These are phyloP conservation scores for Drosophila varians DNA, from an alignment of 1,140 invertebrate species.

Conservation along the genomic window DNA sequence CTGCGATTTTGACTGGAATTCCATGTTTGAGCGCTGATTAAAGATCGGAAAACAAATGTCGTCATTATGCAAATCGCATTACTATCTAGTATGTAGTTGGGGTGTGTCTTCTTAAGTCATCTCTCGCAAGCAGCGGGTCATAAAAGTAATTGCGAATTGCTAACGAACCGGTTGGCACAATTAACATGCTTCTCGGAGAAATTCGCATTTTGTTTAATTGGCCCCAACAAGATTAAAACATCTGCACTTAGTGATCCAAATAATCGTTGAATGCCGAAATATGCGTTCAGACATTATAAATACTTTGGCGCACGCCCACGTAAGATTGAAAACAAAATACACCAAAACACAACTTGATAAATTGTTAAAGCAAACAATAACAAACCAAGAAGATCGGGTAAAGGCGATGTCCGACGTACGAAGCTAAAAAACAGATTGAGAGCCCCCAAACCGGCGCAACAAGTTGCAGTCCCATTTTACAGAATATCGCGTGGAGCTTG, in stretches of 20 bases:
- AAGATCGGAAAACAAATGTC: constrained; percentile 30
- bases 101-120: constrained; percentile 55
- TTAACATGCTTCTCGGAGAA: constrained; percentile 13
- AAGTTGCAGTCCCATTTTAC: constrained; percentile 43
- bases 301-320: constrained; percentile 48
- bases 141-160: constrained; percentile 29
- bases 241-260: constrained; percentile 15
- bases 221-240: constrained; percentile 1
- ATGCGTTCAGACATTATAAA: constrained; percentile 43
- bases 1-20: constrained; percentile 8
- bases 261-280: constrained; percentile 11
- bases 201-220: constrained; percentile 9
- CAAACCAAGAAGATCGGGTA: constrained; percentile 26
- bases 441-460: constrained; percentile 62
- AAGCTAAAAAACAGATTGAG: constrained; percentile 30
- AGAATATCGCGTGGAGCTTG: constrained; percentile 1
- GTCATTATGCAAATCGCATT: constrained; percentile 56
- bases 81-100: constrained; percentile 8
- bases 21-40: constrained; percentile 20
- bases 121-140: constrained; percentile 2
- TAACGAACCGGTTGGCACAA: constrained; percentile 41
- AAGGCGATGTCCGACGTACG: constrained; percentile 33
- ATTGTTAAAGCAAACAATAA: constrained; percentile 39
- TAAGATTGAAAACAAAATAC: constrained; percentile 23
- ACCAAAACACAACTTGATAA: constrained; percentile 9